These are phyloP conservation scores for Phortica variegata DNA, from an alignment of 1,140 invertebrate genomes.

Conservation along the genomic window DNA sequence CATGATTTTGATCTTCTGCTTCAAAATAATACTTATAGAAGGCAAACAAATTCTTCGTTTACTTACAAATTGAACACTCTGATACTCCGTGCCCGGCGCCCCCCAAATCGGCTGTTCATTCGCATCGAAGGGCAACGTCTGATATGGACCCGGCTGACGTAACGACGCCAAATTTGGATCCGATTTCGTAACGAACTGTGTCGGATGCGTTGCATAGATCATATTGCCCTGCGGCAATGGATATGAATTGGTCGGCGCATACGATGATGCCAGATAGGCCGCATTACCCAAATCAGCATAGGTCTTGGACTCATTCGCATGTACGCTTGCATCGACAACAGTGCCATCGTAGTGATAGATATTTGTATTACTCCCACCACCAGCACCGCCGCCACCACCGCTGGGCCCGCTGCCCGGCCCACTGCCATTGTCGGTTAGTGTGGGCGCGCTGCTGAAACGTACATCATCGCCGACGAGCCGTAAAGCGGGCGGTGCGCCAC, in stretches of 20 bases:
- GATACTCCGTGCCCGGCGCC: conserved; percentile 25
- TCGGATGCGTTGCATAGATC: conserved; percentile 35
- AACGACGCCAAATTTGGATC: conserved; percentile 37
- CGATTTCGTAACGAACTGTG: conserved; percentile 38
- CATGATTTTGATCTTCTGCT: background rate
- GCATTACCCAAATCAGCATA: conserved; percentile 49
- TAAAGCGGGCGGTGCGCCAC: conserved; percentile 8
- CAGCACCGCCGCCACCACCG: conserved; percentile 14
- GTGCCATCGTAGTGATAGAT: conserved; percentile 42
- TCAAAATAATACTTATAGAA: too few species aligned
- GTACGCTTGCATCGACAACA: conserved; percentile 31
- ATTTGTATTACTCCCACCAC: conserved; percentile 12
- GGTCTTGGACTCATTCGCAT: conserved; percentile 44
- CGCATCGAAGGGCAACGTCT: conserved; percentile 25
- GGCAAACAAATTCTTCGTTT: background rate
- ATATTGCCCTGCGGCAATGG: conserved; percentile 35
- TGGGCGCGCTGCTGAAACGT: conserved; percentile 24
- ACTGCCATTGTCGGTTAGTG: conserved; percentile 37
- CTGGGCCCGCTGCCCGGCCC: conserved; percentile 17
- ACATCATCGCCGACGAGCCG: conserved; percentile 20
- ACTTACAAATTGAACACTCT: conserved; percentile 43
- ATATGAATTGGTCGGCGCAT: conserved; percentile 30
- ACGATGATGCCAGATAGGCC: conserved; percentile 31
- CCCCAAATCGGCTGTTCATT: conserved; percentile 33
- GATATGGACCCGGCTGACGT: conserved; percentile 31